Evolutionary conservation across 2,888 invertebrate species (phyloP), one percentile per base, ranked within the genome.

Genomic region (Trachelus troglodyta): DNA sequence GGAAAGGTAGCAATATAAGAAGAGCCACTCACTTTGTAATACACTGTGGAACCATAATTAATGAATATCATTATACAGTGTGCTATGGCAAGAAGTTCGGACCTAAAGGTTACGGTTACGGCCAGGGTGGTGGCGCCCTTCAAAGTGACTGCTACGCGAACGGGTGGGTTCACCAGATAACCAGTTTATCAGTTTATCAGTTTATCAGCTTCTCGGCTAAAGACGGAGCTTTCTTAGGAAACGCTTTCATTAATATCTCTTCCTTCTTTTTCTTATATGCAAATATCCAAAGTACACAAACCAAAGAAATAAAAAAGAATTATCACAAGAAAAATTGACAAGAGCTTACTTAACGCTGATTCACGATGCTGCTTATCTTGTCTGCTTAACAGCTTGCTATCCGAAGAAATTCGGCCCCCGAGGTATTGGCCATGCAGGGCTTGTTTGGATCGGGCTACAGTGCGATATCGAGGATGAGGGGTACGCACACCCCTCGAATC

Each of bases 41-140:
- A 23, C 56, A 56, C 56, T 56, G 56, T 23, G 23, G 56, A 56
- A 77, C 75, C 34, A 76, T 40, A 83, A 87, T 87, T 90, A 90
- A 90, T 88, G 78, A 85, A 85, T 88, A 82, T 89, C 89, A 85
- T 33, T 90, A 87, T 91, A 89, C 93, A 97, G 97, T 96, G 91
- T 99, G 99, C 95, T 98, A 99, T 94, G 97, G 96, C 92, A 97
- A 98, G 95, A 97, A 96, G 94, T 98, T 97, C 93, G 99, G 99
- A 89, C 98, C 98, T 89, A 98, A 97, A 93, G 98, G 98, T 92
- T 98, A 98, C 93, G 98, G 98, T 90, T 98, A 97, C 93, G 99
- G 99, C 90, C 97, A 97, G 93, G 99, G 99, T 91, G 97, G 97
- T 91, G 98, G 98, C 91, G 97, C 97, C 87, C 94, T 98, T 90